Evolutionary conservation across 1,140 invertebrate species (phyloP), one percentile per base, ranked within the genome.

Genomic region (Drosophila rufa): DNA sequence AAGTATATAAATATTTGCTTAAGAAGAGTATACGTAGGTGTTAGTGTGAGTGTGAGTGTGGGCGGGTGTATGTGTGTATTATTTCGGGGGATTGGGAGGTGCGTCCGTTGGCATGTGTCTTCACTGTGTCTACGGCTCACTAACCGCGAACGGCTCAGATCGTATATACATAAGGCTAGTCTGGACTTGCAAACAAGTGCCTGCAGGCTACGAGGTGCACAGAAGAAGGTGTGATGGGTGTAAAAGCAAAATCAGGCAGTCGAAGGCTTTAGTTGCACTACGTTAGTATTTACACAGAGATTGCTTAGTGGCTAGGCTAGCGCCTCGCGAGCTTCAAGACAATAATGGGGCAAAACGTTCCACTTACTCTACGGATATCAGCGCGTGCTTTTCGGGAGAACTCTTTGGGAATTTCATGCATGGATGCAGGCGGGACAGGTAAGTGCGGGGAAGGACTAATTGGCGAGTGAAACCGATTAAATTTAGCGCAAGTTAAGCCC

Each of bases 1-100:
- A 90, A 64, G 56, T 70, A 65, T 80, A 76, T 81, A 65, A 75
- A 79, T 73, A 77, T 79, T 90, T 79, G 64, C 80, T 90, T 83
- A 70, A 79, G 55, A 74, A 79, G 57, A 79, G 66, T 90, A 83
- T 84, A 75, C 82, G 74, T 89, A 75, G 61, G 50, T 57, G 64
- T 75, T 38, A 46, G 30, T 59, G 45, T 75, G 40, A 1, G 14
- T 42, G 42, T 86, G 62, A 56, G 7, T 68, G 46, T 73, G 62
- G 19, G 19, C 19, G 58, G 51, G 55, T 70, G 15, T 43, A 27
- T 59, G 53, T 56, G 38, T 8, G 46, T 56, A 27, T 46, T 17
- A 43, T 51, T 51, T 25, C 51, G 59, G 36, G 66, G 78, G 65
- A 74, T 33, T 7, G 58, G 68, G 40, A 60, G 58, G 85, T 84